These are phyloP conservation scores for Piezodorus guildinii DNA, from an alignment of 1,140 invertebrate species.

Conservation along the genomic window DNA sequence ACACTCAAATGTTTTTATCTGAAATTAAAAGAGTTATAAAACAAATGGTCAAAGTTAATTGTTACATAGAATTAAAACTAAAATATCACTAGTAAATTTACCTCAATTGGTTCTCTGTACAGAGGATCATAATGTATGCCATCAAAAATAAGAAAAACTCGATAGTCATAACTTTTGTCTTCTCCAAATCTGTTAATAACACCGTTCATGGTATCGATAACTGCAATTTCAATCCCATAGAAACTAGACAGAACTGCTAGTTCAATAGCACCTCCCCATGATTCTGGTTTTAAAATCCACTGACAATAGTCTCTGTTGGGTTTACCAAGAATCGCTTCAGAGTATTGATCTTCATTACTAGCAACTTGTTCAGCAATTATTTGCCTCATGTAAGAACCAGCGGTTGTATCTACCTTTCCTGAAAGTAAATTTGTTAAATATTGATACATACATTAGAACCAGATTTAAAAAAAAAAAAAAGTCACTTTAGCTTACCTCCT, in stretches of 20 bases:
- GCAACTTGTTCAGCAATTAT: constrained; percentile 75
- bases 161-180: constrained; percentile 68
- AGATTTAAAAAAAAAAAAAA: too few species aligned
- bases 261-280: constrained; percentile 95
- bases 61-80: too few species aligned
- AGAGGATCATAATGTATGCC: constrained; percentile 94
- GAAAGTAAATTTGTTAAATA: constrained; percentile 14
- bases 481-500: constrained; percentile 33
- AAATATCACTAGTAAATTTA: constrained; percentile 29
- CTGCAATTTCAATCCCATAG: constrained; percentile 85
- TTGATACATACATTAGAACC: too few species aligned
- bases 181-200: constrained; percentile 90
- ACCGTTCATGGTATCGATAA: constrained; percentile 80
- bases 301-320: constrained; percentile 74
- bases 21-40: too few species aligned
- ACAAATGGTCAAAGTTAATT: too few species aligned
- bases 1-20: too few species aligned
- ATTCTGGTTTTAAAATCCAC: constrained; percentile 71
- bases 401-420: constrained; percentile 63
- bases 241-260: constrained; percentile 75
- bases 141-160: constrained; percentile 87
- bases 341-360: constrained; percentile 63
- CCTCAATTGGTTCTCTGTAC: constrained; percentile 61
- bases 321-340: constrained; percentile 76
- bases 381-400: constrained; percentile 62